Evolutionary conservation across 2,888 invertebrate species (phyloP).

Genomic region (Prosopocoilus inquinatus): DNA sequence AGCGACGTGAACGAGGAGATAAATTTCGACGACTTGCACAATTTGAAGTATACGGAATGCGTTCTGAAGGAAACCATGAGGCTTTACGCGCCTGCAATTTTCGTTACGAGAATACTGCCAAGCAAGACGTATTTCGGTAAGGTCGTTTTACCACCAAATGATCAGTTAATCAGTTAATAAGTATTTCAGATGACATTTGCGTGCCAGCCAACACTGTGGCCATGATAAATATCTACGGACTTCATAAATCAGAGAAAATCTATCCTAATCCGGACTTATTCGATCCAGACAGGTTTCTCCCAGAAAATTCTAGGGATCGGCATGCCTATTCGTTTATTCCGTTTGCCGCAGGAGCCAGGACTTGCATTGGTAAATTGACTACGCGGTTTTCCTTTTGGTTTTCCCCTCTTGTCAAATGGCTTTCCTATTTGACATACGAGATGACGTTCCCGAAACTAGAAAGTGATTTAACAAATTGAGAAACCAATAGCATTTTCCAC

Average conservation of each 20-base stretch:
- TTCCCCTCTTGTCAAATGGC: no score
- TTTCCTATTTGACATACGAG: no score
- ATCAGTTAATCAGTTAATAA: no score
- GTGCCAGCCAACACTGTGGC: not conserved
- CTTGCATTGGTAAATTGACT: slow-evolving; percentile 1
- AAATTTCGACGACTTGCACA: slow-evolving; percentile 7
- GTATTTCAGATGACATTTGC: no score
- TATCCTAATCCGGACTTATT: slow-evolving; percentile 24
- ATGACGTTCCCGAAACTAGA: no score
- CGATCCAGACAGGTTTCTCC: slow-evolving; percentile 22
- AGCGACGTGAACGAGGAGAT: slow-evolving; percentile 10
- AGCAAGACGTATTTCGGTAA: not conserved
- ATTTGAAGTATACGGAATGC: slow-evolving; percentile 14
- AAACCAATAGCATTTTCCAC: no score
- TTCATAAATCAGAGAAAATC: slow-evolving; percentile 14
- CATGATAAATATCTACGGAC: slow-evolving; percentile 12
- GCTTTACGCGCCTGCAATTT: slow-evolving; percentile 7
- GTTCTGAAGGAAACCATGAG: slow-evolving; percentile 17
- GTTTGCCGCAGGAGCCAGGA: not conserved
- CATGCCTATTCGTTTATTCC: not conserved
- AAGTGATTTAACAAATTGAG: no score
- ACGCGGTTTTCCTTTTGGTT: no score
- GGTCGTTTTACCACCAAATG: not conserved
- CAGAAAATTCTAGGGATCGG: slow-evolving; percentile 7
- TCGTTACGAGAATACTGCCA: slow-evolving; percentile 1